Percentiles rank a stretch among this genome's conserved stretches.
Conservation (phyloP, 2,888 invertebrate species). For the Caenorhabditis sp. region DNA sequence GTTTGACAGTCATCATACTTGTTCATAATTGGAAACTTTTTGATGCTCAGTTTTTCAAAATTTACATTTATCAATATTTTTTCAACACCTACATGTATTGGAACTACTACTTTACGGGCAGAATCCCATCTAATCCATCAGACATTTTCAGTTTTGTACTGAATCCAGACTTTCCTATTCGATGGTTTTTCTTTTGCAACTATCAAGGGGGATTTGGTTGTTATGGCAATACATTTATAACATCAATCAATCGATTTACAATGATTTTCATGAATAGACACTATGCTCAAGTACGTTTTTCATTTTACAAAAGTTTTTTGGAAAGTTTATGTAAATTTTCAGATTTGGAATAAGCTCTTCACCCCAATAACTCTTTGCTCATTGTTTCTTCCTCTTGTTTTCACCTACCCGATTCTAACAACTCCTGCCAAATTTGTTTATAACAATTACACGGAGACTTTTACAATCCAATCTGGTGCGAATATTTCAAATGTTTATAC, state of each 20-base stretch:
- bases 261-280: conserved; percentile 16
- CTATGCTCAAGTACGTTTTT: conserved; percentile 19
- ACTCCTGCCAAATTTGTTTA: conserved; percentile 18
- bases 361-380: conserved; percentile 5
- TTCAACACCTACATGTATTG: conserved; percentile 33
- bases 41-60: conserved; percentile 33
- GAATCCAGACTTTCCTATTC: conserved; percentile 9
- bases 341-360: conserved; percentile 29
- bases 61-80: conserved; percentile 27
- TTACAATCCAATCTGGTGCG: conserved; percentile 7
- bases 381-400: conserved; percentile 6
- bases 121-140: conserved; percentile 13
- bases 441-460: conserved; percentile 17
- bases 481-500: conserved; percentile 19
- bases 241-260: conserved; percentile 26
- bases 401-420: conserved; percentile 17
- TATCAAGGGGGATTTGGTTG: conserved; percentile 19
- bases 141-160: background rate
- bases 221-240: conserved; percentile 21
- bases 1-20: conserved; percentile 19
- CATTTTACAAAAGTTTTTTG: background rate
- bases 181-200: conserved; percentile 16
- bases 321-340: background rate
- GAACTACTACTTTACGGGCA: conserved; percentile 14
- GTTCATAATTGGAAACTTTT: conserved; percentile 26